A percentile compares a stretch with the other conserved stretches of the same genome.
These are phyloP conservation scores for Panzeria rudis DNA, from an alignment of 2,888 invertebrate species.

Conservation along the genomic window DNA sequence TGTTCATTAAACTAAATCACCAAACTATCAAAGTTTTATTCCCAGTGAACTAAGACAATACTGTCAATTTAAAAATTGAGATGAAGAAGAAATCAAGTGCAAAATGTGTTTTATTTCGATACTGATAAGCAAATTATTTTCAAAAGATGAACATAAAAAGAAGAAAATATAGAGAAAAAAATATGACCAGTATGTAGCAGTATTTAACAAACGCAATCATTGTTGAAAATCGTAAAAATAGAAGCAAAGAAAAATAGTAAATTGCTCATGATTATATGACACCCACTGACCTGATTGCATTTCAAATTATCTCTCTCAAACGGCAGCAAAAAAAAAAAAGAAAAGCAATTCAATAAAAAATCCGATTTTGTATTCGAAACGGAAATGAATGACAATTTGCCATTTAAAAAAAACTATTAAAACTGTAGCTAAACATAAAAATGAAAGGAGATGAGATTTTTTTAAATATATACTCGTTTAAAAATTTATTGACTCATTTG, in stretches of 20 bases:
- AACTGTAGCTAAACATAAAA: conserved; percentile 10
- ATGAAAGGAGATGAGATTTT: not conserved
- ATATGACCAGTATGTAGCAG: not conserved
- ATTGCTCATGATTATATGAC: conserved; percentile 66
- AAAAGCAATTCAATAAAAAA: not conserved
- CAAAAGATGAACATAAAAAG: conserved; percentile 13
- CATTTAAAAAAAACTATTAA: conserved; percentile 30
- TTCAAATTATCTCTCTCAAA: conserved; percentile 7
- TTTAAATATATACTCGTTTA: not conserved
- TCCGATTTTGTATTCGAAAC: conserved; percentile 23
- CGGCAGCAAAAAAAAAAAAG: not conserved
- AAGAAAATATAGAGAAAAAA: not conserved
- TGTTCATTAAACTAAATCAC: not conserved
- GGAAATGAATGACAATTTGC: conserved; percentile 49
- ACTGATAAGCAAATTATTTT: conserved; percentile 38
- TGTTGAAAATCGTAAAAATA: conserved; percentile 55
- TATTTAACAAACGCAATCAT: conserved; percentile 63
- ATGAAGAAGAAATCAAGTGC: not conserved
- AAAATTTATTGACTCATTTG: conserved; percentile 24
- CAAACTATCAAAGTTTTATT: conserved; percentile 9
- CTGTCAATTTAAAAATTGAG: conserved; percentile 19
- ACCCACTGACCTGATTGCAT: conserved; percentile 69
- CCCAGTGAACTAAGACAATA: conserved; percentile 13
- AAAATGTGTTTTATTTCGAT: not conserved
- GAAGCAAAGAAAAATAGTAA: conserved; percentile 42